Percentiles rank a stretch among this genome's conserved stretches.
These are phyloP conservation scores for Oenanthe oenanthe DNA, from an alignment of 2,113 vertebrate species.

Conservation along the genomic window DNA sequence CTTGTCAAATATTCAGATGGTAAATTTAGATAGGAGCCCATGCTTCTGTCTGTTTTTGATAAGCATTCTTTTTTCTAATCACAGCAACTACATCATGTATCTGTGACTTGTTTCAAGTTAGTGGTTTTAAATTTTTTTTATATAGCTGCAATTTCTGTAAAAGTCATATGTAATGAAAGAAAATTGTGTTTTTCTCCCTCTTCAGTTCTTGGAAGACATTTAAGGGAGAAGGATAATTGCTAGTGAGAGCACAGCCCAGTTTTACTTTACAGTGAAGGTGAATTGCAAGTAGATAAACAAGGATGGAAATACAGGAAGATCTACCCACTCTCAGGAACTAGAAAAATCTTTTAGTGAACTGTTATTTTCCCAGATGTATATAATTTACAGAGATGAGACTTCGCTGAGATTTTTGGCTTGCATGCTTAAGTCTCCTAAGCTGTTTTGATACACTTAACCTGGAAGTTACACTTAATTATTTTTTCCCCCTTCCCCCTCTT, in stretches of 20 bases:
- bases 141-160: conserved; percentile 9
- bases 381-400: background rate
- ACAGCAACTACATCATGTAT: background rate
- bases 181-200: conserved; percentile 42
- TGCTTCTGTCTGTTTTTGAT: background rate
- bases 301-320: background rate
- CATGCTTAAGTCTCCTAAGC: background rate
- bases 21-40: background rate
- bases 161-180: conserved; percentile 33
- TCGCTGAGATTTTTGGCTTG: conserved; percentile 6
- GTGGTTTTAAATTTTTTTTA: background rate
- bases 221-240: conserved; percentile 19
- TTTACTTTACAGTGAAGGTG: background rate
- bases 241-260: conserved; percentile 9
- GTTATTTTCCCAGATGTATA: background rate
- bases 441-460: background rate
- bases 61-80: background rate
- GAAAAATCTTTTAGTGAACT: background rate
- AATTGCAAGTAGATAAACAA: conserved; percentile 26
- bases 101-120: background rate
- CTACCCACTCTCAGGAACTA: background rate
- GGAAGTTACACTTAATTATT: background rate
- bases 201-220: conserved; percentile 10
- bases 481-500: rapidly evolving
- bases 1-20: background rate